Conservation (phyloP, 30 jellyfish, hydroid and myxozoan species). For the Sanderia malayensis region DNA sequence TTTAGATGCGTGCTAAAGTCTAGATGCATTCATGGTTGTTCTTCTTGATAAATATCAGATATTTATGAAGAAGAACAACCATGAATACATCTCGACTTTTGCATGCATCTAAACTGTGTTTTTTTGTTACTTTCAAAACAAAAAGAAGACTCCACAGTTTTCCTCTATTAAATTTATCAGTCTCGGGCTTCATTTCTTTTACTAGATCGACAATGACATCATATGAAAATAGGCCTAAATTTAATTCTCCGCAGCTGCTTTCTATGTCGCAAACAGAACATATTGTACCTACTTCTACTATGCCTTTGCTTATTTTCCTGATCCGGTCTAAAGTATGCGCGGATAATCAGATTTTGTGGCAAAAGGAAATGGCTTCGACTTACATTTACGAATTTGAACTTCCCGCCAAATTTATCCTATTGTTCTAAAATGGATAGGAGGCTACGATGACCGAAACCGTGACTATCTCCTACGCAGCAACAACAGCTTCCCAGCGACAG, state of each 20-base stretch:
- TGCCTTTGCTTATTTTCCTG: too few species aligned
- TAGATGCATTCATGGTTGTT: not conserved
- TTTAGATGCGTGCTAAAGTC: not conserved
- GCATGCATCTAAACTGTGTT: not conserved
- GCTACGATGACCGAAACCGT: constrained; percentile 5
- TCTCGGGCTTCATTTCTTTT: constrained; percentile 1
- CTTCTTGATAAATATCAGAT: not conserved
- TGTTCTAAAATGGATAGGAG: constrained; percentile 2
- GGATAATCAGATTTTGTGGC: constrained; percentile 1
- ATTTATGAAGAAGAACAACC: constrained; percentile 1
- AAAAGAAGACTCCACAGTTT: not conserved
- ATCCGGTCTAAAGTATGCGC: constrained; percentile 3
- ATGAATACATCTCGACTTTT: not conserved
- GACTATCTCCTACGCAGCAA: not conserved
- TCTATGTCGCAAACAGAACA: not conserved
- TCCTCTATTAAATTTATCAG: not conserved
- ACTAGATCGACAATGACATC: not conserved
- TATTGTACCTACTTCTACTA: not conserved
- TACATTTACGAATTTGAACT: not conserved
- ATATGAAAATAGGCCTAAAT: not conserved
- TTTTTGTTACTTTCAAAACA: not conserved
- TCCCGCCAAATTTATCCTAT: not conserved
- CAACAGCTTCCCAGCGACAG: too few species aligned
- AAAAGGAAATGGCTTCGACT: not conserved
- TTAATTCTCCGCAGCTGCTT: constrained; percentile 1